These are phyloP conservation scores for Loripinus fragilis DNA, from an alignment of 2,888 invertebrate species.

Conservation along the genomic window DNA sequence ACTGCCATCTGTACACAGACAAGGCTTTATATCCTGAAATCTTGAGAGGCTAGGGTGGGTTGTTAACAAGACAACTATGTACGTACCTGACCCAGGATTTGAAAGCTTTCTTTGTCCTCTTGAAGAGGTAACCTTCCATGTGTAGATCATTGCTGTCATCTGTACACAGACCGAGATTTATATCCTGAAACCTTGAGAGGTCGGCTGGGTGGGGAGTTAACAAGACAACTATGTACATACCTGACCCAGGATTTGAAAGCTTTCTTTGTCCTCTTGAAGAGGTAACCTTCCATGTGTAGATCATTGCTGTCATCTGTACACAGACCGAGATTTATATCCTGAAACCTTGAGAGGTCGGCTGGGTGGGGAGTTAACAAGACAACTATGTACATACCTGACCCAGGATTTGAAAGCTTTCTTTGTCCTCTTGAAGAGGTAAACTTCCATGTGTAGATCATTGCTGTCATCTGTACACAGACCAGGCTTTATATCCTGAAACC, in stretches of 20 bases:
- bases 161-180: conserved; percentile 35
- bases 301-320: conserved; percentile 72
- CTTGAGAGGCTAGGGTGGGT: too few species aligned
- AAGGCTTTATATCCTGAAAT: conserved; percentile 62
- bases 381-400: conserved; percentile 87
- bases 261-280: conserved; percentile 98
- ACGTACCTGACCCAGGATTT: conserved; percentile 95
- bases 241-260: conserved; percentile 99
- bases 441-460: conserved; percentile 90
- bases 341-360: too few species aligned
- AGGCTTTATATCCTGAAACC: conserved; percentile 62
- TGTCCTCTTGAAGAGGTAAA: conserved; percentile 97
- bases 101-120: conserved; percentile 98
- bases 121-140: conserved; percentile 98
- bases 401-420: conserved; percentile 99
- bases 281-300: conserved; percentile 94
- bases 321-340: conserved; percentile 55
- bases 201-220: too few species aligned
- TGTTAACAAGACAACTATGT: too few species aligned
- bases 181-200: conserved; percentile 69
- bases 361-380: too few species aligned
- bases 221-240: conserved; percentile 68
- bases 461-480: conserved; percentile 43
- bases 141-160: conserved; percentile 83
- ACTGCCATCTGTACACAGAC: conserved; percentile 45